These are phyloP conservation scores for Pachyuromys duprasi DNA, from an alignment of 2,797 vertebrate genomes.

Conservation along the genomic window DNA sequence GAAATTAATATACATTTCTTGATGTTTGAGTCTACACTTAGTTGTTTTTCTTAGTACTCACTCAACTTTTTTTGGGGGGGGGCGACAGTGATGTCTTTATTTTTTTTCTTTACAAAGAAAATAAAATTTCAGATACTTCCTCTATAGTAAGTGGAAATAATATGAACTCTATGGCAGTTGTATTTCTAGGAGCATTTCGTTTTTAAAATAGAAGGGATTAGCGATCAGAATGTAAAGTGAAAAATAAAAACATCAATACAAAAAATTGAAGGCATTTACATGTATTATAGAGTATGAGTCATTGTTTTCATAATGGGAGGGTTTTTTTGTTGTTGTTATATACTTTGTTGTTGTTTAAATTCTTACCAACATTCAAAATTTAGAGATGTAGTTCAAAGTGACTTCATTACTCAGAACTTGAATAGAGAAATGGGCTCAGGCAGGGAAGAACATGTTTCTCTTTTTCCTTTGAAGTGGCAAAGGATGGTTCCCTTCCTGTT, in stretches of 20 bases:
- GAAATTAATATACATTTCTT: not conserved
- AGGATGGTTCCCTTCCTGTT: not conserved
- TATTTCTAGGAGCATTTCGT: not conserved
- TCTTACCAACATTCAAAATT: not conserved
- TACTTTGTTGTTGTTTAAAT: slow-evolving; percentile 24
- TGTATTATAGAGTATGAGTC: not conserved
- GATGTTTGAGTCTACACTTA: not conserved
- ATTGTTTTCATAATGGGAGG: slow-evolving; percentile 22
- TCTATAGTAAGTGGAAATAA: not conserved
- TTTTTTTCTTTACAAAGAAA: slow-evolving; percentile 8
- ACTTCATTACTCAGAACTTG: not conserved
- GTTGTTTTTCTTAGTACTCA: slow-evolving; percentile 26
- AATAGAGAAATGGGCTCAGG: not conserved
- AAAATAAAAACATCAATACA: too few species aligned
- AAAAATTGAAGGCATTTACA: too few species aligned
- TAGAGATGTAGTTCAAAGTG: slow-evolving; percentile 31
- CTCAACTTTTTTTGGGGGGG: not conserved
- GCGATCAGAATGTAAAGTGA: too few species aligned
- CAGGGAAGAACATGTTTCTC: not conserved
- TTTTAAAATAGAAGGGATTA: slow-evolving; percentile 34
- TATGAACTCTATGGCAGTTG: not conserved
- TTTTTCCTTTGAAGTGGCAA: slow-evolving; percentile 22
- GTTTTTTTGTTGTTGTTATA: not conserved
- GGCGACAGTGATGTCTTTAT: not conserved
- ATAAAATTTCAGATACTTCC: slow-evolving; percentile 12